These are phyloP conservation scores for Yponomeuta plumbellus DNA, from an alignment of 2,888 invertebrate genomes.

Conservation along the genomic window DNA sequence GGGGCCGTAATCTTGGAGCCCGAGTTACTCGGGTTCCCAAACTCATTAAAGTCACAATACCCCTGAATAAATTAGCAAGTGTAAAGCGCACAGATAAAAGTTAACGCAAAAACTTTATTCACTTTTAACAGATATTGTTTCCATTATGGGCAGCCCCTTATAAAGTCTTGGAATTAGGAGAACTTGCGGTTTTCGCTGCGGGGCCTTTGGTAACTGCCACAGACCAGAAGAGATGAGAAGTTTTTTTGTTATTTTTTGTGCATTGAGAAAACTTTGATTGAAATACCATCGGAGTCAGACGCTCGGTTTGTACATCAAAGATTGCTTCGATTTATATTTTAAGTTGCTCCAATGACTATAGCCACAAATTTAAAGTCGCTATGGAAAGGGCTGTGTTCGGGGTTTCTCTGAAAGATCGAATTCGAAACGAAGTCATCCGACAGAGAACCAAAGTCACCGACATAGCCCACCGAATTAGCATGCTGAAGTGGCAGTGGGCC, in stretches of 20 bases:
- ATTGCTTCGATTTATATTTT: too few relatives aligned
- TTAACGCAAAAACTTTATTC: slow-evolving; percentile 18
- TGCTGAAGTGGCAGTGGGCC: too few relatives aligned
- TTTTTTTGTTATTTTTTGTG: background rate
- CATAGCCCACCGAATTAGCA: too few relatives aligned
- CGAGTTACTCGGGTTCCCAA: background rate
- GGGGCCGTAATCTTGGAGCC: background rate
- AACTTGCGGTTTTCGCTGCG: slow-evolving; percentile 9
- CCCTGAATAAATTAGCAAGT: slow-evolving; percentile 18
- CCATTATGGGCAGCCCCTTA: slow-evolving; percentile 13
- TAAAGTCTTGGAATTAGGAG: slow-evolving; percentile 16
- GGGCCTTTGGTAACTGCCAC: background rate
- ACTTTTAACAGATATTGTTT: slow-evolving; percentile 17
- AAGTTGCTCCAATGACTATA: too few relatives aligned
- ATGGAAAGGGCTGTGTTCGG: too few relatives aligned
- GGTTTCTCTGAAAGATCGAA: too few relatives aligned
- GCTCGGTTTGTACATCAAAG: background rate
- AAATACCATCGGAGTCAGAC: background rate
- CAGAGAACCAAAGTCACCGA: too few relatives aligned
- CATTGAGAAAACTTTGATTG: background rate
- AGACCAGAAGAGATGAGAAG: background rate
- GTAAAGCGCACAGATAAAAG: slow-evolving; percentile 13
- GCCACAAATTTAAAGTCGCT: too few relatives aligned
- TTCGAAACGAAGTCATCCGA: too few relatives aligned
- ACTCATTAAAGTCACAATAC: slow-evolving; percentile 13